A percentile compares a stretch with the other conserved stretches of the same genome.
Conservation (phyloP, 2,888 invertebrate genomes). For the Ctena decussata region DNA sequence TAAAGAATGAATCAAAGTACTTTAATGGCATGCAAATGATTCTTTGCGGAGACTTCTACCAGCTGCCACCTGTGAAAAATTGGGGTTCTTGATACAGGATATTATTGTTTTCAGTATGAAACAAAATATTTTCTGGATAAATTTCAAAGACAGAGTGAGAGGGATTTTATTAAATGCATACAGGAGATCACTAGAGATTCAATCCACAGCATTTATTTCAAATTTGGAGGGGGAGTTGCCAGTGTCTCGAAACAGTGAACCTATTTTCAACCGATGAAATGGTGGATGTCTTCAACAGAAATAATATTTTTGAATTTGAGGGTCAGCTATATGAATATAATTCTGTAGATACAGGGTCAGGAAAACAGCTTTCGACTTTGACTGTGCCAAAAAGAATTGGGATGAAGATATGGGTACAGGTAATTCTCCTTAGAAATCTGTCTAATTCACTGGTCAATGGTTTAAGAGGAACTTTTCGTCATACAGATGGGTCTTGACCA, state of each 20-base stretch:
- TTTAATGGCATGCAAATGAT: slow-evolving; percentile 55
- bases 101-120: slow-evolving; percentile 35
- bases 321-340: slow-evolving; percentile 29
- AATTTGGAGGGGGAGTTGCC: too few species aligned
- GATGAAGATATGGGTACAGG: slow-evolving; percentile 28
- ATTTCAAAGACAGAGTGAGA: not conserved
- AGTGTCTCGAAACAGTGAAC: not conserved
- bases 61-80: slow-evolving; percentile 49
- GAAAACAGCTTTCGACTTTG: not conserved
- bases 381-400: slow-evolving; percentile 20
- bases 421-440: slow-evolving; percentile 36
- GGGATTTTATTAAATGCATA: not conserved
- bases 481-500: too few species aligned
- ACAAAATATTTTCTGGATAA: slow-evolving; percentile 21
- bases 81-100: slow-evolving; percentile 24
- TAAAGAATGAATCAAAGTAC: not conserved
- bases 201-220: too few species aligned
- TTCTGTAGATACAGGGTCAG: slow-evolving; percentile 24
- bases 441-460: slow-evolving; percentile 37
- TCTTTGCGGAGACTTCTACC: slow-evolving; percentile 43
- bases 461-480: slow-evolving; percentile 26
- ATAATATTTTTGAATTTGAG: slow-evolving; percentile 2
- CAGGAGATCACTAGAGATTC: slow-evolving; percentile 22
- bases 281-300: slow-evolving; percentile 37
- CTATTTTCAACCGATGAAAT: slow-evolving; percentile 24